Conservation (phyloP, 2,888 invertebrate genomes). For the Hypomecis atomaria region DNA sequence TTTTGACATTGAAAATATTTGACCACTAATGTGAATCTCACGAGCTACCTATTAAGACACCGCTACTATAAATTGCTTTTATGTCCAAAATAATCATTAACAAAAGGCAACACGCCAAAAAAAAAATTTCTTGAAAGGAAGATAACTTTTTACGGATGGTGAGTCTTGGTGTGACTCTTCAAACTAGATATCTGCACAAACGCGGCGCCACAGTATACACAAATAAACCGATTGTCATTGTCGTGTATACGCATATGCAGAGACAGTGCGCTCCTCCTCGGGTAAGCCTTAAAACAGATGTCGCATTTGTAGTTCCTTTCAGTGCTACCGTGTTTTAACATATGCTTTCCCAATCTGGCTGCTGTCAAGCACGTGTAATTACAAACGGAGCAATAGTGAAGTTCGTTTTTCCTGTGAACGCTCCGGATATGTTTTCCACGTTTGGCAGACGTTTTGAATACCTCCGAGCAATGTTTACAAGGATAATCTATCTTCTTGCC, state of each 20-base stretch:
- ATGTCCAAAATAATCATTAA: too few species aligned
- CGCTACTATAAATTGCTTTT: too few species aligned
- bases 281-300: conserved; percentile 29
- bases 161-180: conserved; percentile 17
- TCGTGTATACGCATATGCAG: conserved; percentile 28
- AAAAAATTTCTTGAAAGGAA: too few species aligned
- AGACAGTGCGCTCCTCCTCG: conserved; percentile 48
- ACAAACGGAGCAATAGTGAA: conserved; percentile 62
- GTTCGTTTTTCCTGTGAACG: conserved; percentile 65
- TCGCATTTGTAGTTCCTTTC: conserved; percentile 54
- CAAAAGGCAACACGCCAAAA: too few species aligned
- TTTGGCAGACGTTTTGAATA: conserved; percentile 67
- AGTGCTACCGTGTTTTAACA: conserved; percentile 62
- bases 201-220: conserved; percentile 55
- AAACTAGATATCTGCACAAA: conserved; percentile 62
- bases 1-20: background rate
- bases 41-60: too few species aligned
- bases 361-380: conserved; percentile 51
- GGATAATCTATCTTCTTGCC: conserved; percentile 66
- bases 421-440: conserved; percentile 68
- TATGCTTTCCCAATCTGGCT: conserved; percentile 57
- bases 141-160: conserved; percentile 44
- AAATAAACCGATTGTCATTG: conserved; percentile 42
- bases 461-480: conserved; percentile 67
- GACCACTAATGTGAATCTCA: background rate